Evolutionary conservation across 2,888 invertebrate species (phyloP).

Genomic region (Drosophila greeni): DNA sequence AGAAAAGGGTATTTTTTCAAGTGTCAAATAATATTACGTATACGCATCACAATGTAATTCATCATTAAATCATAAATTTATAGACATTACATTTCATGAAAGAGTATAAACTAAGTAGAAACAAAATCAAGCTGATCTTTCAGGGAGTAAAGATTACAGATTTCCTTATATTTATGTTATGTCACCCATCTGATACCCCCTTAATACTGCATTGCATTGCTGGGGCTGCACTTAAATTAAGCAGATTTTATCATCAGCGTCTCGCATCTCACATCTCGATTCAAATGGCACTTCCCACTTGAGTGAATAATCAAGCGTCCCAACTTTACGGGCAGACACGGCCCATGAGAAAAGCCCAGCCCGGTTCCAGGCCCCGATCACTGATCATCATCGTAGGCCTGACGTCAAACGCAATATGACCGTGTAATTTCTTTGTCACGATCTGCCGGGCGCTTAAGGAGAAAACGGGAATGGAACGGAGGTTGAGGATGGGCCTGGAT

Average conservation of each 20-base stretch:
- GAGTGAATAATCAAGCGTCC: slow-evolving; percentile 41
- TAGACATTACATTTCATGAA: too few species aligned
- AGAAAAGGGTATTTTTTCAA: not conserved
- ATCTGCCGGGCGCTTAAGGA: slow-evolving; percentile 15
- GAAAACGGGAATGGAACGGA: slow-evolving; percentile 3
- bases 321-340: slow-evolving; percentile 21
- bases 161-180: slow-evolving; percentile 4
- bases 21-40: not conserved
- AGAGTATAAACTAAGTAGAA: not conserved
- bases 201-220: slow-evolving; percentile 22
- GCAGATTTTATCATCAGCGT: slow-evolving; percentile 41
- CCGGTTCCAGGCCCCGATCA: slow-evolving; percentile 27
- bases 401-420: slow-evolving; percentile 58
- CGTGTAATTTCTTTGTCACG: slow-evolving; percentile 63
- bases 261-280: slow-evolving; percentile 43
- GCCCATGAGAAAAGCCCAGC: slow-evolving; percentile 27
- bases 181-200: slow-evolving; percentile 3
- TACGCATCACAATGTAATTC: not conserved
- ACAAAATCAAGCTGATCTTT: not conserved
- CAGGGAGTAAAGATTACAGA: not conserved
- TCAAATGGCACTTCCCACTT: slow-evolving; percentile 32
- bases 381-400: slow-evolving; percentile 39
- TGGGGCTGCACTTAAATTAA: slow-evolving; percentile 51
- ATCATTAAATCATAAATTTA: not conserved
- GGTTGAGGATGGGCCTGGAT: slow-evolving; percentile 24